Conservation (phyloP, 35 echinoderm and acorn worm species). For the Eucidaris tribuloides region DNA sequence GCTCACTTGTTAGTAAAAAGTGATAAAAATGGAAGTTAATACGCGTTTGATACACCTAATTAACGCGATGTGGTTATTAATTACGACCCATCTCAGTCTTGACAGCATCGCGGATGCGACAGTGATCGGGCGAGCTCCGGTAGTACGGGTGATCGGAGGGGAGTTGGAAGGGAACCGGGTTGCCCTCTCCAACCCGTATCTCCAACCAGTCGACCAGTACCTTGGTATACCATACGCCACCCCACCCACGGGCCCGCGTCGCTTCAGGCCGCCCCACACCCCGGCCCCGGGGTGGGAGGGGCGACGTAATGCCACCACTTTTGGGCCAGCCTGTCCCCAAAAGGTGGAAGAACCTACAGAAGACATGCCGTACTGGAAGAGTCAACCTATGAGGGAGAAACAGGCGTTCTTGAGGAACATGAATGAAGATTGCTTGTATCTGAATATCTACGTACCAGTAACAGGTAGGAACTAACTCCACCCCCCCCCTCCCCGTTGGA, state of each 20-base stretch:
- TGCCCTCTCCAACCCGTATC: conserved; percentile 12
- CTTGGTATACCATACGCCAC: conserved; percentile 77
- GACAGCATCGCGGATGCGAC: not conserved
- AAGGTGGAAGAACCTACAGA: not conserved
- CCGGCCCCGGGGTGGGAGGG: conserved; percentile 36
- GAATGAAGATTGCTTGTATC: conserved; percentile 84
- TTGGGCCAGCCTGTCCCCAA: conserved; percentile 75
- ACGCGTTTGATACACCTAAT: not conserved
- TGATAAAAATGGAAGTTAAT: conserved; percentile 20
- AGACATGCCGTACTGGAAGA: conserved; percentile 40
- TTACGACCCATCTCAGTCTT: not conserved
- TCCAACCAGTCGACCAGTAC: conserved; percentile 77
- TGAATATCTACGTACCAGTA: conserved; percentile 74
- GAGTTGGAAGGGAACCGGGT: conserved; percentile 48
- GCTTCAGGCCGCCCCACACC: conserved; percentile 63
- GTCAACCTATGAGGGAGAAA: conserved; percentile 23
- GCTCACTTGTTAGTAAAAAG: no score
- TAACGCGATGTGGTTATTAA: not conserved
- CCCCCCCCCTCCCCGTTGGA: no score
- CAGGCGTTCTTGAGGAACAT: conserved; percentile 49
- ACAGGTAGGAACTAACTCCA: conserved; percentile 72
- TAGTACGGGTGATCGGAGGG: conserved; percentile 36
- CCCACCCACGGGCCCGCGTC: conserved; percentile 48
- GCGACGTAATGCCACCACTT: conserved; percentile 49
- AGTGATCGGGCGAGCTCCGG: conserved; percentile 22